phyloP scores from a whole-genome alignment of 1,140 invertebrate genomes.

The Drosophila setifemur region DNA sequence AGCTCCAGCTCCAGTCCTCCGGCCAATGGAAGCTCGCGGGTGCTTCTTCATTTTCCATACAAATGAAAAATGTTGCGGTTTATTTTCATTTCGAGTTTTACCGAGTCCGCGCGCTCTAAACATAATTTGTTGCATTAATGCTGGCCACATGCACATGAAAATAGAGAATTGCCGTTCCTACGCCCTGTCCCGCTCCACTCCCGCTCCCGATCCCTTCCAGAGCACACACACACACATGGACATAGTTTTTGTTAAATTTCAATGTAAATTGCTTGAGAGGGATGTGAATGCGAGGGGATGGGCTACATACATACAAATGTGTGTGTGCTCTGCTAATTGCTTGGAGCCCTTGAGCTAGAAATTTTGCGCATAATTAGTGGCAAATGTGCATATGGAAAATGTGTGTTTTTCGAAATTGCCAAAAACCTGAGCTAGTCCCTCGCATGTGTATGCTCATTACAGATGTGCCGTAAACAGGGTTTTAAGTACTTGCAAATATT shows the following conservation, averaged over 20 bases:
- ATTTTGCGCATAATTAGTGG: slow-evolving; percentile 79
- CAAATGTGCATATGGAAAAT: slow-evolving; percentile 76
- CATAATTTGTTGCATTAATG: slow-evolving; percentile 80
- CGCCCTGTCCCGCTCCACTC: not conserved
- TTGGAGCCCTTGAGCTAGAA: slow-evolving; percentile 76
- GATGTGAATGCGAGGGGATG: not conserved
- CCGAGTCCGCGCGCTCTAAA: slow-evolving; percentile 63
- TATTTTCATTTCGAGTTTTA: slow-evolving; percentile 79
- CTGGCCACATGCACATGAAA: slow-evolving; percentile 66
- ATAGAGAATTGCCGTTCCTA: not conserved
- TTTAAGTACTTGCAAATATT: not conserved
- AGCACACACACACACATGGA: slow-evolving; percentile 3
- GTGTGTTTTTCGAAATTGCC: slow-evolving; percentile 51
- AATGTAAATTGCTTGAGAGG: slow-evolving; percentile 75
- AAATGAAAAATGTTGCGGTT: slow-evolving; percentile 80
- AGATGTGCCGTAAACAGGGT: not conserved
- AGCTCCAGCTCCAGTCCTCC: not conserved
- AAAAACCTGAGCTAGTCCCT: slow-evolving; percentile 7
- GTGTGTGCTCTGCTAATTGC: slow-evolving; percentile 66
- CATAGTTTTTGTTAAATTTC: slow-evolving; percentile 78
- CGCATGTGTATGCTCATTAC: not conserved
- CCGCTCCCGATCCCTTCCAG: not conserved
- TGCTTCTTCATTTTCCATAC: slow-evolving; percentile 68
- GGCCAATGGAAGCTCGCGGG: not conserved
- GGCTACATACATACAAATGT: not conserved